A percentile compares a stretch with the other conserved stretches of the same genome.
phyloP scores from a whole-genome alignment of 2,797 vertebrate genomes.

The Borostomias antarcticus region DNA sequence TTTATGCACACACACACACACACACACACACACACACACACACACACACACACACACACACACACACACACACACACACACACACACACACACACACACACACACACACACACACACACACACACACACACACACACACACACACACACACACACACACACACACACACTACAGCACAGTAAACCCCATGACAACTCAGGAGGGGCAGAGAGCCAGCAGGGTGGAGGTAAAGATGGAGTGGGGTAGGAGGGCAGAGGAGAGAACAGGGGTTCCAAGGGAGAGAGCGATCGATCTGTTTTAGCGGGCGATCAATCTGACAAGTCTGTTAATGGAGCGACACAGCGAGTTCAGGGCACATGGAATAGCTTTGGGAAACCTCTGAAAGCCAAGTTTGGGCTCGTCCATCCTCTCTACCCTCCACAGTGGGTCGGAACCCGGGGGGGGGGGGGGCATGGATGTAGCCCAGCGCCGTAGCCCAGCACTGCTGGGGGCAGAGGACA shows the following conservation, averaged over 20 bases:
- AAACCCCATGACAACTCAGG: no score
- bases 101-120: no score
- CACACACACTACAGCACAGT: no score
- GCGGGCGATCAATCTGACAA: constrained; percentile 76
- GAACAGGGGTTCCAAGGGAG: constrained; percentile 43
- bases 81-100: constrained; percentile 13
- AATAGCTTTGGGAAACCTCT: constrained; percentile 40
- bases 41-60: not conserved
- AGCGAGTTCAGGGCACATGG: constrained; percentile 56
- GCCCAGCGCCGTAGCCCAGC: no score
- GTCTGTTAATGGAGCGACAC: constrained; percentile 74
- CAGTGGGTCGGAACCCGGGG: constrained; percentile 35
- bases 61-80: not conserved
- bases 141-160: no score
- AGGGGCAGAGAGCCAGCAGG: constrained; percentile 25
- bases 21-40: constrained; percentile 21
- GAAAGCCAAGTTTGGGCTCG: constrained; percentile 55
- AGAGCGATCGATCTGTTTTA: constrained; percentile 70
- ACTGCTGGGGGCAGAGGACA: no score
- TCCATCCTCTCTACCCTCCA: constrained; percentile 12
- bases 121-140: no score
- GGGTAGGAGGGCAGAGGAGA: constrained; percentile 25
- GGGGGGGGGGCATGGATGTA: constrained; percentile 57
- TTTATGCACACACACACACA: constrained; percentile 18
- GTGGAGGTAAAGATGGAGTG: constrained; percentile 30